Conservation (phyloP, 2,888 invertebrate species). For the Hetaerina titia region DNA sequence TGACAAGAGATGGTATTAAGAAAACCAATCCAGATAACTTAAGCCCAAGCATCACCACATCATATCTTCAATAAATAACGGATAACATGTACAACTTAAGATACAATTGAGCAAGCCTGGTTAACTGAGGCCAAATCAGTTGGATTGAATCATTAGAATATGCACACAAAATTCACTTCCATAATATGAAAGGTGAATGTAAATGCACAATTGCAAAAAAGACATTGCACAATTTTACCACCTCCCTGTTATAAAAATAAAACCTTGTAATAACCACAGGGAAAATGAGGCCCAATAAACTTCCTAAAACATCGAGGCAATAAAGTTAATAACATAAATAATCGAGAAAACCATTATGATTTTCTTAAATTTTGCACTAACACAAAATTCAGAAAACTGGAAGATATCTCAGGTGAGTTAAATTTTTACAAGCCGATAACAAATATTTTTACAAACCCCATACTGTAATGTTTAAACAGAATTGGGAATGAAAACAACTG, state of each 20-base stretch:
- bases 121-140: background rate
- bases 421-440: background rate
- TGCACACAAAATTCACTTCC: constrained; percentile 15
- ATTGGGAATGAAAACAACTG: background rate
- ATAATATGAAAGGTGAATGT: background rate
- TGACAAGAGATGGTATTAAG: background rate
- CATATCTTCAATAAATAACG: constrained; percentile 35
- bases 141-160: background rate
- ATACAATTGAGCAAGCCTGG: constrained; percentile 5
- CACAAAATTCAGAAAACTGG: background rate
- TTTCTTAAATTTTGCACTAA: background rate
- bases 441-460: background rate
- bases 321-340: background rate
- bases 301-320: background rate
- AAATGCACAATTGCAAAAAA: background rate
- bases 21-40: background rate
- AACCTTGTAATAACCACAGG: background rate
- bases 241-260: background rate
- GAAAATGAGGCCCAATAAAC: background rate
- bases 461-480: background rate
- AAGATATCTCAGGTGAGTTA: background rate
- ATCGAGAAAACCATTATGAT: background rate
- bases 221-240: constrained; percentile 40
- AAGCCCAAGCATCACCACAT: background rate
- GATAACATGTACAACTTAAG: constrained; percentile 47